Base-by-base conservation (phyloP, 2,797 vertebrate species). In the Pseudomugil tenellus region DNA sequence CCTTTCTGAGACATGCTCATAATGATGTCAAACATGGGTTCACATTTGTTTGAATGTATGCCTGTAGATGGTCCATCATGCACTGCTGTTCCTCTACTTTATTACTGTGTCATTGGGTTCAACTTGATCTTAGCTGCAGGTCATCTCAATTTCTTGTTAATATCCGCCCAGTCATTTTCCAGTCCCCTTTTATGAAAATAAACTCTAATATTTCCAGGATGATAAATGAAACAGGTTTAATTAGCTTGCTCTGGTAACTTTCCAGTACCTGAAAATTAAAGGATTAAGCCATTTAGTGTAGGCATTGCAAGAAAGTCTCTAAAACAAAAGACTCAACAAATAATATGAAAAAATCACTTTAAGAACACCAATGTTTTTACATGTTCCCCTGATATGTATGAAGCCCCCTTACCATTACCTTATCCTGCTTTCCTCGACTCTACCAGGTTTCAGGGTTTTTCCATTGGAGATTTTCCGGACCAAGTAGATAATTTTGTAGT, bases 201-300 rank as follows among this genome's bases (percentile, higher is more conserved):
- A 74, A 84, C 48, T 66, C 58, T 12, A 43, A 60, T 23, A 46
- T 66, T 83, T 76, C 57, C 74, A 67, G 3, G n/a, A 49, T 83
- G 77, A 85, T 80, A 84, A 75, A 81, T 58, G 12, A 23, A 49
- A 12, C 21, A 31, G 74, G 67, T 75, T 29, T 81, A 86, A 86
- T 87, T 49, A 70, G 31, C 59, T 58, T 61, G 65, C 63, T 63
- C 49, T 46, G 66, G 58, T 76, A 32, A 54, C 60, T 58, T 64
- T 68, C 1, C 58, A 51, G 21, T 26, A 59, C 63, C 58, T 49
- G 43, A 25, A 82, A 70, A 81, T 79, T 63, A 72, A 52, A 71
- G 37, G 43, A 5, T 14, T 25, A 49, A 53, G 55, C 74, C 37
- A 68, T 43, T 49, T 49, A 3, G 41, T 21, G 9, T 7, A 43